phyloP scores from a whole-genome alignment of 2,113 vertebrate genomes.

The Eclectus roratus region DNA sequence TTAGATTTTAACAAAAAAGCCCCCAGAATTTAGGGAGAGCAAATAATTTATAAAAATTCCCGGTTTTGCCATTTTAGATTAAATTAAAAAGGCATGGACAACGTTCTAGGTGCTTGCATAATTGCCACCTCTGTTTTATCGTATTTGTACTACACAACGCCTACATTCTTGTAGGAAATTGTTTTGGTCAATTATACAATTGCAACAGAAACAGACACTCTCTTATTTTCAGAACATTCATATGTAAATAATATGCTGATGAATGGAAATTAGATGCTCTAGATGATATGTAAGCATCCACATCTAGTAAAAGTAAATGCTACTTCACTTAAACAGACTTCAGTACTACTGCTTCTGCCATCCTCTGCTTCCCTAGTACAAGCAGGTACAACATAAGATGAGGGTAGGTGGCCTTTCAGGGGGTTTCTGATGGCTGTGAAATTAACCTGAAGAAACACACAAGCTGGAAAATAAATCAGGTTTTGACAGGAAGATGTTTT shows the following conservation, averaged over 20 bases:
- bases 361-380: neutral
- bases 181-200: conserved; percentile 60
- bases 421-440: conserved; percentile 7
- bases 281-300: conserved; percentile 65
- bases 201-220: conserved; percentile 67
- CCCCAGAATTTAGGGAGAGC: neutral
- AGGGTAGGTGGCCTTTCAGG: conserved; percentile 3
- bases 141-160: neutral
- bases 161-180: conserved; percentile 5
- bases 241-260: conserved; percentile 81
- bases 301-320: conserved; percentile 59
- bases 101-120: neutral
- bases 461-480: conserved; percentile 10
- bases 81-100: neutral
- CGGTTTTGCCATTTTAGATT: neutral
- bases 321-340: conserved; percentile 43
- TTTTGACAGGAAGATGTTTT: neutral
- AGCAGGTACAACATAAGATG: conserved; percentile 1
- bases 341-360: neutral
- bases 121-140: conserved; percentile 3
- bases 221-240: conserved; percentile 71
- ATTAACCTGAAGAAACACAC: conserved; percentile 10
- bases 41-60: neutral
- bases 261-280: conserved; percentile 79
- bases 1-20: neutral